Evolutionary conservation across 2,797 vertebrate species (phyloP), one percentile per base, ranked within the genome.

Genomic region (Oreortyx pictus): DNA sequence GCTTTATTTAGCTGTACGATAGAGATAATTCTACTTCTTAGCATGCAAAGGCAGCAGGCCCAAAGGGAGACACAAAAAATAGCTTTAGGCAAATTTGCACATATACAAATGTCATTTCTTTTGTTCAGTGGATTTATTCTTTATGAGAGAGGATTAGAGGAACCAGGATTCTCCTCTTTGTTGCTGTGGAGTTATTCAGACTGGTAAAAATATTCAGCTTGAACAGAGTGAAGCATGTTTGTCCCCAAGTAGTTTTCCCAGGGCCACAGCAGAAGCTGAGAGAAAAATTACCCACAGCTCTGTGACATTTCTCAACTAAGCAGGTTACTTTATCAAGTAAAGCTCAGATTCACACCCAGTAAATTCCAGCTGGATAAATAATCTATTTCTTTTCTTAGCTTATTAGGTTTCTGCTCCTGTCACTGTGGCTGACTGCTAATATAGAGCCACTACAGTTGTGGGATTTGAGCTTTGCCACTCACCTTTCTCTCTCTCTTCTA

Each of bases 401-500:
- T 81, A 91, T 18, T 4, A 3, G 35, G 54, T 87, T 82, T 78
- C 59, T 43, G 50, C 14, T 75, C 54, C 52, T 29, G 47, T 59
- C 72, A 87, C 41, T 20, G 35, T 9, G 54, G 49, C 61, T 87
- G 54, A 70, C 56, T 62, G 46, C 35, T 60, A 80, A 33, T 60
- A 79, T 33, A 60, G 72, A 90, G 62, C 9, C 35, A 76, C 3
- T 19, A 41, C 3, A 13, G 4, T 2, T 37, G 14, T 65, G 11
- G 49, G 68, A 66, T 22, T 14, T 29, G 37, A 0, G 7, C 5
- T 74, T 27, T 17, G 39, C 10, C n/a, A 94, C 98, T 97, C 75
- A 99, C 99, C 99, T 98, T 94, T 98, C 91, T 99, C 98, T 88
- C 98, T 98, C 50, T 88, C 95, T 92, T 97, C 98, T 95, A 98